Conservation (phyloP, 2,113 vertebrate genomes). For the Gymnorhina tibicen region DNA sequence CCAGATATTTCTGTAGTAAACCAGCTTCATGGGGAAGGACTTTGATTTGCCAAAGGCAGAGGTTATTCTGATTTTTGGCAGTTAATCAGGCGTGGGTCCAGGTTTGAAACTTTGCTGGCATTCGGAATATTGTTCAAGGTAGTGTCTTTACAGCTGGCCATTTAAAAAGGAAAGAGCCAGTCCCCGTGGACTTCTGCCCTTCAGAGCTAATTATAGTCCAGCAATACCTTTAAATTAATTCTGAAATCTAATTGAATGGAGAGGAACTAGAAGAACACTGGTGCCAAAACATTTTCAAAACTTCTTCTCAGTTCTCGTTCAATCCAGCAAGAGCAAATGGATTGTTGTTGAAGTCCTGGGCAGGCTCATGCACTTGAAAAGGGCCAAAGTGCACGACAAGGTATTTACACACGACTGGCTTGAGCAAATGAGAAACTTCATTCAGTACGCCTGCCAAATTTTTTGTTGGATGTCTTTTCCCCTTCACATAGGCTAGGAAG, state of each 20-base stretch:
- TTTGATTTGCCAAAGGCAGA: background rate
- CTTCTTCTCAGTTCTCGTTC: background rate
- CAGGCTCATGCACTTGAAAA: background rate
- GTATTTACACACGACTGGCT: accelerated
- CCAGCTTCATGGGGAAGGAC: background rate
- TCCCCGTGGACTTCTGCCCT: background rate
- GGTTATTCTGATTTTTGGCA: background rate
- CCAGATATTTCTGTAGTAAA: background rate
- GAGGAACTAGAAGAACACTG: background rate
- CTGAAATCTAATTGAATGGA: constrained; percentile 21
- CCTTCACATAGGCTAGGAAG: background rate
- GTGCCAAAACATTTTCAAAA: background rate
- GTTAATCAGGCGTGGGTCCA: background rate
- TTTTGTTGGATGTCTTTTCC: background rate
- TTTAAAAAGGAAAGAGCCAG: background rate
- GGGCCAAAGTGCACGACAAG: background rate
- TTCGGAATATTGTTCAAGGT: background rate
- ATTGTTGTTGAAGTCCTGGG: background rate
- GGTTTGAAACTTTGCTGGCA: background rate
- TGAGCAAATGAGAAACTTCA: background rate
- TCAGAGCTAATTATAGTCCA: background rate
- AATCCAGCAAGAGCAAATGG: background rate
- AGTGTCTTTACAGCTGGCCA: background rate
- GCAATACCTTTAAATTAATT: background rate
- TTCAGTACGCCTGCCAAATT: background rate